Percentiles rank a stretch among this genome's conserved stretches.
Conservation (phyloP, 2,113 vertebrate genomes). For the Aldabrachelys gigantea region DNA sequence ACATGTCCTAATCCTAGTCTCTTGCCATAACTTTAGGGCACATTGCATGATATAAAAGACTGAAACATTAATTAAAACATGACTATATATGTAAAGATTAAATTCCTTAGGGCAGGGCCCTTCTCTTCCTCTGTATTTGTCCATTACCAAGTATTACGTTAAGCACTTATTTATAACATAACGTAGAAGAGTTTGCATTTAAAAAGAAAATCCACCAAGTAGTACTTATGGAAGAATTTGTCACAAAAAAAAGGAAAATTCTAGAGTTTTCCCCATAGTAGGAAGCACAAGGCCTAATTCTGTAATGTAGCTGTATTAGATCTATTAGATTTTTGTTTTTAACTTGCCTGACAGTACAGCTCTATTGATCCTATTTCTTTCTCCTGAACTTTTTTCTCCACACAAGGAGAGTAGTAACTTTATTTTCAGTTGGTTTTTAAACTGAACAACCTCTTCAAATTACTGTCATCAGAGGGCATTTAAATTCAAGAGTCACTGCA, state of each 20-base stretch:
- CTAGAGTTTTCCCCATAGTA: not conserved
- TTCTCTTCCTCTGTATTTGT: not conserved
- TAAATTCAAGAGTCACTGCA: not conserved
- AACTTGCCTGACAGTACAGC: not conserved
- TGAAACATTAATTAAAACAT: not conserved
- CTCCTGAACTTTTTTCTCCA: not conserved
- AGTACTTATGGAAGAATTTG: not conserved
- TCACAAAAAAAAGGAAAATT: not conserved
- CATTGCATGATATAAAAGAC: not conserved
- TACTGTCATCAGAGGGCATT: not conserved
- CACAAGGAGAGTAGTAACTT: not conserved
- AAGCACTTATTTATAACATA: not conserved
- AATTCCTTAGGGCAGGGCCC: not conserved
- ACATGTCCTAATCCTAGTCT: not conserved
- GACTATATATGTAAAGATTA: not conserved
- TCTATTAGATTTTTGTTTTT: not conserved
- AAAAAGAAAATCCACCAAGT: fast-evolving
- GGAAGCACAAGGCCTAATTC: not conserved
- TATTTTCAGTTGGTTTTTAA: not conserved
- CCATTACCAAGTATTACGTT: not conserved
- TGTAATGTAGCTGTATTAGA: not conserved
- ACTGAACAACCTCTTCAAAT: not conserved
- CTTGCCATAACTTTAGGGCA: not conserved
- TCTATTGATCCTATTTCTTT: not conserved
- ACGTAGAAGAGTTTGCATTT: not conserved